phyloP scores from a whole-genome alignment of 2,888 invertebrate species.

The Yponomeuta evonymella region DNA sequence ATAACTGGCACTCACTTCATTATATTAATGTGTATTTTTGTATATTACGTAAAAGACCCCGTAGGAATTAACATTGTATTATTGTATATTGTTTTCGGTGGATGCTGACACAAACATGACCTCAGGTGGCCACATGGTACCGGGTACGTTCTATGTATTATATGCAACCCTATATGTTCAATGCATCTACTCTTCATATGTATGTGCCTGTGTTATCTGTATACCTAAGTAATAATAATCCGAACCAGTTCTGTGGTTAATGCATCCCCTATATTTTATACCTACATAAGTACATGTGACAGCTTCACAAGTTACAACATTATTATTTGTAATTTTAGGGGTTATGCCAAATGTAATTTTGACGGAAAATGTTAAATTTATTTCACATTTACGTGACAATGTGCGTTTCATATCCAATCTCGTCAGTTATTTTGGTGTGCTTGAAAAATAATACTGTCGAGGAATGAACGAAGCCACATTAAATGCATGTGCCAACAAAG shows the following conservation, averaged over 20 bases:
- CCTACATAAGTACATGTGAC: too few relatives aligned
- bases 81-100: constrained; percentile 74
- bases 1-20: neutral
- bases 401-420: too few relatives aligned
- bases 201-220: constrained; percentile 11
- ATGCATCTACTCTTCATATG: constrained; percentile 23
- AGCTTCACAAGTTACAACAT: too few relatives aligned
- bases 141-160: constrained; percentile 81
- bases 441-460: too few relatives aligned
- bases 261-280: too few relatives aligned
- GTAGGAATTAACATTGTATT: constrained; percentile 40
- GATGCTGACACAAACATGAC: constrained; percentile 55
- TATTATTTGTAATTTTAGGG: too few relatives aligned
- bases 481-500: neutral
- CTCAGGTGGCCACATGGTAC: constrained; percentile 93
- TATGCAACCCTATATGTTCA: constrained; percentile 25
- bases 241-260: neutral
- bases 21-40: neutral
- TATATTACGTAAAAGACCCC: neutral
- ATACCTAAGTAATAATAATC: neutral
- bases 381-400: too few relatives aligned
- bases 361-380: too few relatives aligned
- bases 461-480: neutral
- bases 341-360: too few relatives aligned
- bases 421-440: too few relatives aligned